Evolutionary conservation across 2,113 vertebrate genomes (phyloP).

Genomic region (Platichthys flesus): DNA sequence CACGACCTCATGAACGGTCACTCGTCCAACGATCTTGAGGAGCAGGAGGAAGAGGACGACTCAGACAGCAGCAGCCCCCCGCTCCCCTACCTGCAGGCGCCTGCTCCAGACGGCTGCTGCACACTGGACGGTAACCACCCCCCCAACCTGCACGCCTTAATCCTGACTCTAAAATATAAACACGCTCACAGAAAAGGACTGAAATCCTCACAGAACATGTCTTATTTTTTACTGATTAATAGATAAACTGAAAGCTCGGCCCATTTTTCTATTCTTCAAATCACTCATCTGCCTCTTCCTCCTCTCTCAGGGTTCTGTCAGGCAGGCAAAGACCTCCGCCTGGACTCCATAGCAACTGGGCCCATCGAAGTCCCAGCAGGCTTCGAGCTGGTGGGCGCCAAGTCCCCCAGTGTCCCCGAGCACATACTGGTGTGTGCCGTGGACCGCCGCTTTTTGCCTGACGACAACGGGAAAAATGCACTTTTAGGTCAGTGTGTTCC

Average conservation of each 20-base stretch:
- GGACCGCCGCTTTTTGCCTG: conserved; percentile 96
- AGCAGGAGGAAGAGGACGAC: conserved; percentile 91
- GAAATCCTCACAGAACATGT: too few species aligned
- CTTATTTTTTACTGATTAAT: too few species aligned
- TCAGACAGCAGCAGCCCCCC: conserved; percentile 95
- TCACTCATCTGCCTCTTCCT: conserved; percentile 9
- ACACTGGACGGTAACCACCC: conserved; percentile 89
- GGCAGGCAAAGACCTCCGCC: conserved; percentile 96
- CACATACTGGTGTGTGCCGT: conserved; percentile 97
- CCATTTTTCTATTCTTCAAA: not conserved
- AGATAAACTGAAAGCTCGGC: too few species aligned
- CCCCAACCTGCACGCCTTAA: not conserved
- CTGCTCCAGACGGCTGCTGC: conserved; percentile 95
- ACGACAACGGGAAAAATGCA: conserved; percentile 99
- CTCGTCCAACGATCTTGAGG: conserved; percentile 88
- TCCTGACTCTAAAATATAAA: too few species aligned
- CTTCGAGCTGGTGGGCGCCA: conserved; percentile 96
- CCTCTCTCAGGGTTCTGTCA: conserved; percentile 93
- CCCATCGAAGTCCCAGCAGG: conserved; percentile 91
- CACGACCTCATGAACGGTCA: conserved; percentile 85
- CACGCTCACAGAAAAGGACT: too few species aligned
- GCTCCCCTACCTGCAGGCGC: conserved; percentile 92
- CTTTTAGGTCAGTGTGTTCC: conserved; percentile 93
- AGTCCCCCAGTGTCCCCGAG: conserved; percentile 94
- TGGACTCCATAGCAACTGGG: conserved; percentile 93